Evolutionary conservation across 2,888 invertebrate species (phyloP).

Genomic region (Drosophila bunnanda): DNA sequence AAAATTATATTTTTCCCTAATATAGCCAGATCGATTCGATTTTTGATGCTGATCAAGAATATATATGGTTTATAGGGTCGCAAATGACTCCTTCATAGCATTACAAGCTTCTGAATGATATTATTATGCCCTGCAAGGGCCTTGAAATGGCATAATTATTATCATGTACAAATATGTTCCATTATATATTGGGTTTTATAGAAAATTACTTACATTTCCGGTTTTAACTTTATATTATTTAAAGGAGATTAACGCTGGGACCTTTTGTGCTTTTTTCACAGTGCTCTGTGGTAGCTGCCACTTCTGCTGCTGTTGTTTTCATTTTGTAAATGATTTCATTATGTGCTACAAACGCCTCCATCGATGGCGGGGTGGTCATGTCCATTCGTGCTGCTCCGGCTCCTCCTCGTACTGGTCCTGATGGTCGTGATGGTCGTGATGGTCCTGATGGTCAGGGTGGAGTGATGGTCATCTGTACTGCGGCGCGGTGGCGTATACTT

Average conservation of each 20-base stretch:
- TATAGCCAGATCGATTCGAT: no score
- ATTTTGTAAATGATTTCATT: slow-evolving; percentile 81
- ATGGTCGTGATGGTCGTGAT: slow-evolving; percentile 19
- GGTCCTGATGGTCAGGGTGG: slow-evolving; percentile 27
- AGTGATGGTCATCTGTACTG: slow-evolving; percentile 15
- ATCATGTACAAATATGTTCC: not conserved
- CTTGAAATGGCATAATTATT: no score
- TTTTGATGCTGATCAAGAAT: no score
- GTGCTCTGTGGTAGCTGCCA: slow-evolving; percentile 18
- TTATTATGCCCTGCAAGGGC: no score
- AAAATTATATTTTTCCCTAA: no score
- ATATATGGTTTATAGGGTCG: no score
- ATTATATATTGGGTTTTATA: not conserved
- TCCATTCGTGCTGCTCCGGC: slow-evolving; percentile 14
- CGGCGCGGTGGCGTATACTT: slow-evolving; percentile 58
- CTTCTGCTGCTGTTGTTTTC: slow-evolving; percentile 62
- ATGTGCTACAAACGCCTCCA: slow-evolving; percentile 56
- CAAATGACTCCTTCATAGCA: no score
- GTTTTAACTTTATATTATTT: not conserved
- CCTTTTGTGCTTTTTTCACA: not conserved
- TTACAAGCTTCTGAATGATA: no score
- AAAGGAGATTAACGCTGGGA: not conserved
- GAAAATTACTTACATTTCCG: not conserved
- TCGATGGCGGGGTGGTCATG: slow-evolving; percentile 37
- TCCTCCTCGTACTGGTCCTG: slow-evolving; percentile 2